Evolutionary conservation across 2,888 invertebrate genomes (phyloP).

Genomic region (Bellardia bayeri): DNA sequence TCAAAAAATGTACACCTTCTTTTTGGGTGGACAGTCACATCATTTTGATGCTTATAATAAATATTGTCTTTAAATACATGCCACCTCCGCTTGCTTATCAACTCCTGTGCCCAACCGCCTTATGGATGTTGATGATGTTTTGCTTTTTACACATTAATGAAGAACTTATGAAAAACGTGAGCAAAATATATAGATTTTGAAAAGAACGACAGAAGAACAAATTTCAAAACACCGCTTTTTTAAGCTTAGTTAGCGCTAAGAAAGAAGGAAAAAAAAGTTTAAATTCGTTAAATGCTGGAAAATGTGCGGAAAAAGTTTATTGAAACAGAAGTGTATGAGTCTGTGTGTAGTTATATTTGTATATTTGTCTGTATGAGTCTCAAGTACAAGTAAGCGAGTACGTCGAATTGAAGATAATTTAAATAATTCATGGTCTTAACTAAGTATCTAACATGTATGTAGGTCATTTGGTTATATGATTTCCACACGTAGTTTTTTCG

Average conservation of each 20-base stretch:
- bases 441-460: slow-evolving; percentile 53
- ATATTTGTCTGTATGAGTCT: not conserved
- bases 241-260: slow-evolving; percentile 45
- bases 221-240: slow-evolving; percentile 52
- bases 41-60: slow-evolving; percentile 7
- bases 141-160: slow-evolving; percentile 80
- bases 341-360: too few species aligned
- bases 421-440: slow-evolving; percentile 16
- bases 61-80: slow-evolving; percentile 37
- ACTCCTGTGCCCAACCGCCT: not conserved
- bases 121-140: slow-evolving; percentile 57
- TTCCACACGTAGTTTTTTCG: slow-evolving; percentile 56
- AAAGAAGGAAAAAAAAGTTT: slow-evolving; percentile 6
- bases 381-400: not conserved
- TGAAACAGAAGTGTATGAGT: slow-evolving; percentile 17
- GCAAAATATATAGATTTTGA: slow-evolving; percentile 76
- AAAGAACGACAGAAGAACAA: slow-evolving; percentile 9
- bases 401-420: slow-evolving; percentile 28
- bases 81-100: slow-evolving; percentile 2
- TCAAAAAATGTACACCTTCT: not conserved
- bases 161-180: slow-evolving; percentile 79
- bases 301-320: slow-evolving; percentile 50
- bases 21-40: slow-evolving; percentile 32
- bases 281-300: slow-evolving; percentile 63
- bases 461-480: slow-evolving; percentile 59